Conservation (phyloP, 92 coral and sea anemone genomes). For the Bergia sp. region DNA sequence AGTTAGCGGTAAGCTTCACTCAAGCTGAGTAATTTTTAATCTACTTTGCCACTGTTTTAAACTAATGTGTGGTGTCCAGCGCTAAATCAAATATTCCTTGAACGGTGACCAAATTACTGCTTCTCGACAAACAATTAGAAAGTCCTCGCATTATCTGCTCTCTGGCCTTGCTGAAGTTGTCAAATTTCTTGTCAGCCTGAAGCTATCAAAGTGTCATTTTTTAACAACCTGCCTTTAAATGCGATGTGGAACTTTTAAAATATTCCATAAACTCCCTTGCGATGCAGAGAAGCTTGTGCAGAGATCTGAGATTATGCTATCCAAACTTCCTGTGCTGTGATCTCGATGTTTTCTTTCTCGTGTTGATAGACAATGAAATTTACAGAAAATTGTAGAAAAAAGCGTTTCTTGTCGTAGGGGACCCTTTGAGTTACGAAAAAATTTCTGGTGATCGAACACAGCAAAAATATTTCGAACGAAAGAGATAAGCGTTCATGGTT, state of each 20-base stretch:
- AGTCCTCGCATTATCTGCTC: conserved; percentile 4
- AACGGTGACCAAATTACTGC: background rate
- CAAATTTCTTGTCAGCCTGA: background rate
- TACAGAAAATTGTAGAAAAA: background rate
- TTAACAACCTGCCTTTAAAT: background rate
- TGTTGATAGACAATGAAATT: background rate
- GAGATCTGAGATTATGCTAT: background rate
- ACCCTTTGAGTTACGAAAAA: background rate
- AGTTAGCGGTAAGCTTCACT: conserved; percentile 33
- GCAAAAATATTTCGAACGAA: background rate
- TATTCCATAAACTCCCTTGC: conserved; percentile 17
- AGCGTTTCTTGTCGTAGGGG: no score
- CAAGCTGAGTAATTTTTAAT: conserved; percentile 4
- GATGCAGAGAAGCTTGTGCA: conserved; percentile 8
- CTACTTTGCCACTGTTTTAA: background rate
- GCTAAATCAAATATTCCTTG: background rate
- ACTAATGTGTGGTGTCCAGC: background rate
- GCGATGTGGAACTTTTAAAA: background rate
- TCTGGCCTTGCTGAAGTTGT: background rate
- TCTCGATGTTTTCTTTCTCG: background rate
- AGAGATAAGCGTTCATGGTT: background rate
- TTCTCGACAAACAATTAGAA: conserved; percentile 22
- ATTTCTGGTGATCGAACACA: background rate
- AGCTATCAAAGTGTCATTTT: background rate
- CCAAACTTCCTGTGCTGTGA: background rate